Evolutionary conservation across 2,797 vertebrate genomes (phyloP).

Genomic region (Acridotheres tristis): DNA sequence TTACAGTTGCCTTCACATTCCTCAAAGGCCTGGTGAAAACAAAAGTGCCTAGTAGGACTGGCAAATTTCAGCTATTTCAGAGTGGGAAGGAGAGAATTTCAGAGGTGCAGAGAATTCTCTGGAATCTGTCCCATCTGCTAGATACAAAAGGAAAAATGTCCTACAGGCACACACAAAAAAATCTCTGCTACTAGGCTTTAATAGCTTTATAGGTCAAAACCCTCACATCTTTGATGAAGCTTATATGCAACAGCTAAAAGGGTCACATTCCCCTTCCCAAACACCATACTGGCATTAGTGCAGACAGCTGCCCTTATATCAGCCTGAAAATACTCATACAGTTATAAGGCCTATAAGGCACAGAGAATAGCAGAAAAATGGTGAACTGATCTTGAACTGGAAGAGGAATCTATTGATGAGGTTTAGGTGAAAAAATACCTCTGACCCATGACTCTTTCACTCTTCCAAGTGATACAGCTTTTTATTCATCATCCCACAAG

Average conservation of each 20-base stretch:
- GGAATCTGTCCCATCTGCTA: neutral
- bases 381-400: neutral
- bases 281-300: neutral
- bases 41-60: neutral
- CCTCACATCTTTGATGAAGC: neutral
- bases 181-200: neutral
- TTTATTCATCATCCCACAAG: neutral
- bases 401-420: neutral
- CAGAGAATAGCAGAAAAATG: neutral
- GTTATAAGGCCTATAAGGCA: neutral
- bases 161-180: neutral
- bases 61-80: slow-evolving; percentile 9
- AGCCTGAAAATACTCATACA: neutral
- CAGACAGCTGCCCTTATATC: neutral
- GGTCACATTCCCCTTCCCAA: neutral
- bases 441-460: neutral
- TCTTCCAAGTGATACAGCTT: neutral
- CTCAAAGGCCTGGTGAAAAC: neutral
- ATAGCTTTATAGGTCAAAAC: neutral
- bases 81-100: slow-evolving; percentile 33
- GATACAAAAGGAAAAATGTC: neutral
- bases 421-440: neutral
- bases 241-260: neutral
- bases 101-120: slow-evolving; percentile 6
- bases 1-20: neutral